Base-by-base conservation (phyloP, 1,140 invertebrate species). In the Solenopsis invicta region DNA sequence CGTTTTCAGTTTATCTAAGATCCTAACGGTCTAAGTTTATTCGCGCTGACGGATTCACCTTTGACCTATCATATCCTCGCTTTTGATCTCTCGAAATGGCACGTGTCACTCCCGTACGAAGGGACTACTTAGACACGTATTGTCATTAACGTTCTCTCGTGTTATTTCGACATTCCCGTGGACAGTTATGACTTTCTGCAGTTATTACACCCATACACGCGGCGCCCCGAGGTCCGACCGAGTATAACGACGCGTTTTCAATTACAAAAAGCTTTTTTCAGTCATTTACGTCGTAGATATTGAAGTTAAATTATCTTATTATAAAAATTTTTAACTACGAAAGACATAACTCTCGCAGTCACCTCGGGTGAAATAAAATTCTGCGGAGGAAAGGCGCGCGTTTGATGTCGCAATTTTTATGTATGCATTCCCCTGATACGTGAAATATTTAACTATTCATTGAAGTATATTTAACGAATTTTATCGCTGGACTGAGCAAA, bases 21-120 rank as follows among this genome's bases (percentile, higher is more conserved):
- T 29, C 4, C 61, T 61, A 84, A 84, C 29, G 41, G 41, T 24
- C 13, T 41, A 34, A 61, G 18, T 74, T 48, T 75, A 52, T 82
- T 21, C 52, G 6, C 8, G 4, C 21, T 69, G 54, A 74, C 29
- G 18, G 52, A 4, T 37, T 84, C 18, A 74, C 69, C 69, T 84
- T 84, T 75, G 54, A 74, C 67, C 69, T 84, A 84, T 84, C 4
- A 6, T 29, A 67, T 34, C 12, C 59, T 13, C 13, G 13, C 8
- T 56, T 50, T 56, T 72, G 52, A 48, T 72, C 50, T 82, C 80
- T 82, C 54, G 37, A 74, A 82, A 74, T 74, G 54, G 54, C 80
- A 82, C 67, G 24, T 74, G 67, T 82, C 54, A 61, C 48, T 61
- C 24, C 21, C 18, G 4, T 10, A 21, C 37, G 37, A 72, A 82